Conservation (phyloP, 2,888 invertebrate species). For the Diadromus collaris region DNA sequence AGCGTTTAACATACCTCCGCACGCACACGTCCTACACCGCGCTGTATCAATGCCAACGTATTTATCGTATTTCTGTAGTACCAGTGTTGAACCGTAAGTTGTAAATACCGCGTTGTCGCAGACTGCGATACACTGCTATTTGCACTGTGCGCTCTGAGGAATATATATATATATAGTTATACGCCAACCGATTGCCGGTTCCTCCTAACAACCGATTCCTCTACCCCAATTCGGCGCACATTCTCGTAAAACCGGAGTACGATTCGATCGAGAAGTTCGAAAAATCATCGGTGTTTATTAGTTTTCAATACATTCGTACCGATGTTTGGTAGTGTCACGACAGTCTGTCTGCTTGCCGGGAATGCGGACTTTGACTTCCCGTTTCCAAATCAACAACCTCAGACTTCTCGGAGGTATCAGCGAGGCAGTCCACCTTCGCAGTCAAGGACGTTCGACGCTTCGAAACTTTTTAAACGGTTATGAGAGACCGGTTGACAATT, state of each 20-base stretch:
- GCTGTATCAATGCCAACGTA: slow-evolving; percentile 1
- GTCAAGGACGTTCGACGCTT: slow-evolving; percentile 32
- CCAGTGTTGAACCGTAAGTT: not conserved
- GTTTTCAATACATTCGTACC: not conserved
- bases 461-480: not conserved
- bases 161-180: too few relatives aligned
- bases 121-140: not conserved
- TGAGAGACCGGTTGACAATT: slow-evolving; percentile 25
- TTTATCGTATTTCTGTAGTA: slow-evolving; percentile 1
- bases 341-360: not conserved
- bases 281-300: too few relatives aligned
- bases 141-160: not conserved
- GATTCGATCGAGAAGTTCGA: slow-evolving; percentile 16
- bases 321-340: not conserved
- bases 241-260: slow-evolving; percentile 36
- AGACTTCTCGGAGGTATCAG: slow-evolving; percentile 33
- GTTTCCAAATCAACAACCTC: slow-evolving; percentile 39
- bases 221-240: too few relatives aligned
- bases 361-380: slow-evolving; percentile 31
- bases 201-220: not conserved
- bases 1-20: not conserved
- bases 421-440: slow-evolving; percentile 15
- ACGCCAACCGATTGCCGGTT: not conserved
- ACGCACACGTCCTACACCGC: not conserved
- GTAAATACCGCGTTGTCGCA: slow-evolving; percentile 6